Base-by-base conservation (phyloP, 2,113 vertebrate genomes). In the Rutilus rutilus region DNA sequence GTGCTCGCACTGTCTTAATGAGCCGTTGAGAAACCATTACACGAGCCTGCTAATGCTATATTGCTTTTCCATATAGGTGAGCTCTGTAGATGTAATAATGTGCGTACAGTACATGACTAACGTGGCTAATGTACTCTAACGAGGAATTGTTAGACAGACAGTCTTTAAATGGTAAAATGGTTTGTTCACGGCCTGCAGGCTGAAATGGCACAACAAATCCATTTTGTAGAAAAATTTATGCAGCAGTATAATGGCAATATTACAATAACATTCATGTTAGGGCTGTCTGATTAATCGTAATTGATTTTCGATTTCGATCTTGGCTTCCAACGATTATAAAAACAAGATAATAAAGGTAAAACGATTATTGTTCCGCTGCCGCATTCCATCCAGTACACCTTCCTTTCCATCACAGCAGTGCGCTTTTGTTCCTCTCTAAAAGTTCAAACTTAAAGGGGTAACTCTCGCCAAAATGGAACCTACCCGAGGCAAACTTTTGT, bases 1-100 rank as follows among this genome's bases (percentile, higher is more conserved):
- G 15, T 30, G 65, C 21, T 25, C 25, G 50, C 42, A 73, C 86
- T 90, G 86, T 90, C 82, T 86, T 95, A 95, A 95, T 94, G 93
- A 95, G 92, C 89, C 85, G 82, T 85, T 88, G 85, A 90, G 90
- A 89, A 91, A 90, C 87, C 90, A 91, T 93, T 88, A 90, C 59
- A 81, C 64, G 79, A 90, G 76, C 27, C 73, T 52, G 71, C 73
- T 82, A 89, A 80, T 75, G 71, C 79, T 59, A 64, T 12, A 76
- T 23, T 78, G 54, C 45, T 45, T 64, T 74, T 65, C 50, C 30
- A 5, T 57, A 83, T 57, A 42, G 30, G 19, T 73, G 67, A n/a
- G 62, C 23, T 39, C 47, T 39, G 50, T 57, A 36, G 47, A 54
- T 59, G 65, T 57, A 52, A 52, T 82, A 54, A 36, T 21, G 25